Conservation (phyloP, 2,797 vertebrate species). For the Molothrus aeneus region DNA sequence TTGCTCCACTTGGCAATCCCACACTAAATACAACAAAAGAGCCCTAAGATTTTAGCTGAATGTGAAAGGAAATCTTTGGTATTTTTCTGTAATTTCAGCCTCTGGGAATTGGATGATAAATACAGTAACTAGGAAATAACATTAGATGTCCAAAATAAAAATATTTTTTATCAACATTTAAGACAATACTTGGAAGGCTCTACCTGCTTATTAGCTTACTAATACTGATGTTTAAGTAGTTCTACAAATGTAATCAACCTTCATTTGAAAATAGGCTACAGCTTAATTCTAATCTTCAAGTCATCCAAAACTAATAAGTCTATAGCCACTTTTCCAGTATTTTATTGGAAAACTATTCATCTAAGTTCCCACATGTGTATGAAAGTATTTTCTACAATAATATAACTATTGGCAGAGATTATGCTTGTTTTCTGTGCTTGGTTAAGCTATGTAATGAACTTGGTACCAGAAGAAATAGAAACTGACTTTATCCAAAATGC, state of each 20-base stretch:
- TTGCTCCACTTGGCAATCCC: neutral
- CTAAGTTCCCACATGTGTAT: neutral
- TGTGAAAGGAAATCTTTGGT: neutral
- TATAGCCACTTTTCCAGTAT: neutral
- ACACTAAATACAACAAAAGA: neutral
- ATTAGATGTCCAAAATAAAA: neutral
- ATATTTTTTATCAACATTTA: neutral
- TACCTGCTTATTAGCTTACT: neutral
- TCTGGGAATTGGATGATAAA: neutral
- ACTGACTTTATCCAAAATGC: neutral
- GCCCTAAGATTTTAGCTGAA: neutral
- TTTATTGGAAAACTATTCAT: neutral
- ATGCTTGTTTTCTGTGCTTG: neutral
- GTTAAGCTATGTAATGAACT: neutral
- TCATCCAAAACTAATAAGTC: neutral
- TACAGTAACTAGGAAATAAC: neutral
- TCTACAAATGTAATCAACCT: neutral
- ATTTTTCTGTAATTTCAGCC: neutral
- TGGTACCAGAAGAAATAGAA: neutral
- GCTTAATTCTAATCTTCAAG: neutral
- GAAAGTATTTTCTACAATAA: neutral
- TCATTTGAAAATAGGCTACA: neutral
- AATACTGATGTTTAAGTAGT: neutral
- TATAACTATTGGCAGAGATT: neutral
- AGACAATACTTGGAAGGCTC: neutral